Evolutionary conservation across 2,888 invertebrate genomes (phyloP), one percentile per base, ranked within the genome.

Genomic region (Pristionchus mayeri): DNA sequence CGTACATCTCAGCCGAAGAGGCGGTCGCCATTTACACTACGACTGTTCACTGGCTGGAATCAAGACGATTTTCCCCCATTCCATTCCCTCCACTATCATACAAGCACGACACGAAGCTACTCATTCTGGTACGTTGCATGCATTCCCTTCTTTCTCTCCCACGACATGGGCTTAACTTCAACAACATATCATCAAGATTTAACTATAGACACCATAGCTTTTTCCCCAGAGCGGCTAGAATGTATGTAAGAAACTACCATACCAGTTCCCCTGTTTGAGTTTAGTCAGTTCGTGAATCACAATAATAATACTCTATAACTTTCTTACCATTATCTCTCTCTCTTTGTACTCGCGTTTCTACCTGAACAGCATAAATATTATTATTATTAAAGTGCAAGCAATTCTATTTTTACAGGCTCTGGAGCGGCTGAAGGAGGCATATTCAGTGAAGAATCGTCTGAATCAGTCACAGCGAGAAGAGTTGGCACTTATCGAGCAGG

Each of bases 1-100:
- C 99, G 0, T 99, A 99, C 94, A 98, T 99, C 91, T 98, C 98
- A 0, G 98, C 99, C 0, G 99, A 99, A 93, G 99, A 99, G 95
- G 99, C 99, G 30, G 98, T 99, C 21, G 99, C 99, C 48, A 99
- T 99, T 93, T 99, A 99, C 93, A 99, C 99, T 0, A 99, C 98
- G 0, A 98, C 98, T 2, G 99, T 99, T 0, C 99, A 99, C 94
- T 99, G 99, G 99, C 94, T 99, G 87, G 99, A 99, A 93, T 98
- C 98, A 0, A 95, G 99, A 76, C 95, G 99, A 88, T 99, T 99
- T 94, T 98, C 98, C 0, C 99, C 99, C 0, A 99, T 99, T 91
- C 99, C 99, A 0, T 99, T 99, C 94, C 99, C 99, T 3, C 99
- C 99, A 0, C 95, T 99, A 0, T 98, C 98, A 0, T 99, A 99